A percentile compares a stretch with the other conserved stretches of the same genome.
Conservation (phyloP, 2,888 invertebrate species). For the Tachystola acroxantha region DNA sequence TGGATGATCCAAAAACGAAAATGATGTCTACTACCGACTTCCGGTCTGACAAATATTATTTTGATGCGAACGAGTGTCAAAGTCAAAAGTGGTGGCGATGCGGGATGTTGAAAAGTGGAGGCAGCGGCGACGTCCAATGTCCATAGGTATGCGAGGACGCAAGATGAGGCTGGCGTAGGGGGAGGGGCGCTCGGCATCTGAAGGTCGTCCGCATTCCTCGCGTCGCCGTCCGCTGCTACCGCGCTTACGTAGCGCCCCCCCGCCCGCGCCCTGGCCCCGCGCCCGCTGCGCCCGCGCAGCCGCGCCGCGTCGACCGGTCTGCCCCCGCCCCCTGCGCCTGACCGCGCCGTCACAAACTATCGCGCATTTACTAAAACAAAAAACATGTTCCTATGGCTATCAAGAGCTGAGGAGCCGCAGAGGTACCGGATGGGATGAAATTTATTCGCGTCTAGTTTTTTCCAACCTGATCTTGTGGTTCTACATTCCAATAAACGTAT, state of each 20-base stretch:
- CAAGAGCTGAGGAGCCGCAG: slow-evolving; percentile 67
- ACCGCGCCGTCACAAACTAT: slow-evolving; percentile 68
- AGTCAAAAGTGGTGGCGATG: slow-evolving; percentile 69
- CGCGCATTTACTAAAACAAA: slow-evolving; percentile 74
- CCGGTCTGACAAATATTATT: too few relatives aligned
- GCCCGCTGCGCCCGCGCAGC: slow-evolving; percentile 28
- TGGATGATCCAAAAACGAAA: too few relatives aligned
- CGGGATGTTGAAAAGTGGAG: slow-evolving; percentile 71
- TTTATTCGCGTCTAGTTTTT: slow-evolving; percentile 73
- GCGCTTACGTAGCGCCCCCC: slow-evolving; percentile 77
- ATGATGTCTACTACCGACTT: too few relatives aligned
- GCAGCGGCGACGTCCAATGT: slow-evolving; percentile 67
- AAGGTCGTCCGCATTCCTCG: slow-evolving; percentile 78
- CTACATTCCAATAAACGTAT: slow-evolving; percentile 48
- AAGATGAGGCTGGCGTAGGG: slow-evolving; percentile 69
- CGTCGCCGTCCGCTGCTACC: slow-evolving; percentile 77
- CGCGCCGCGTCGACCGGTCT: slow-evolving; percentile 55
- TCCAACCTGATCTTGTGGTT: slow-evolving; percentile 51
- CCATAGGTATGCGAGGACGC: slow-evolving; percentile 75
- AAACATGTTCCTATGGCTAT: slow-evolving; percentile 73
- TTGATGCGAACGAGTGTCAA: slow-evolving; percentile 71
- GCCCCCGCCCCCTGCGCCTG: slow-evolving; percentile 47
- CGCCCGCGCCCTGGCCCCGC: slow-evolving; percentile 26
- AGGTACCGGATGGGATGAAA: slow-evolving; percentile 75
- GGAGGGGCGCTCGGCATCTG: slow-evolving; percentile 76